Evolutionary conservation across 2,888 invertebrate species (phyloP).

Genomic region (Hedychridium roseum): DNA sequence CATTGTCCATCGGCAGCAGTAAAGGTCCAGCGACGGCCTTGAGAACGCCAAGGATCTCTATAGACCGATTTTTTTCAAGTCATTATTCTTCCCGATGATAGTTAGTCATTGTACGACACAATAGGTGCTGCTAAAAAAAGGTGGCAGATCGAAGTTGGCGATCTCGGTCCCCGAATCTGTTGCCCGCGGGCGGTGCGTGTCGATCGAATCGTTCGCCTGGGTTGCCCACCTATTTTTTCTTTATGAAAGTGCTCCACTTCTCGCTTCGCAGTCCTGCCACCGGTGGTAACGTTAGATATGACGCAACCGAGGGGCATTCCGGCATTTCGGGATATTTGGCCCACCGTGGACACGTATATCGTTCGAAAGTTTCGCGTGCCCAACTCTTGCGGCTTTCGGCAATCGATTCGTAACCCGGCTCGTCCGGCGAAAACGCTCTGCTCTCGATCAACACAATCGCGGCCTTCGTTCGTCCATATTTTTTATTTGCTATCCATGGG

Average conservation of each 20-base stretch:
- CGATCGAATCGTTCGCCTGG: conserved; percentile 19
- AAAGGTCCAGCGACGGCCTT: too few species aligned
- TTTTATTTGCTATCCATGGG: too few species aligned
- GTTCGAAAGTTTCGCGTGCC: conserved; percentile 35
- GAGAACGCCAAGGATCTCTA: too few species aligned
- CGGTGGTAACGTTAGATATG: conserved; percentile 33
- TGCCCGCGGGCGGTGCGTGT: conserved; percentile 22
- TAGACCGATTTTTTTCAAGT: too few species aligned
- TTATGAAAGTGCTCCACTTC: conserved; percentile 47
- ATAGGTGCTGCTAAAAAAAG: too few species aligned
- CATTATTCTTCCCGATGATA: too few species aligned
- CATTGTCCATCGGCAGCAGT: too few species aligned
- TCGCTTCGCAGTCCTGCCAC: conserved; percentile 6
- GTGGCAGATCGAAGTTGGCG: too few species aligned
- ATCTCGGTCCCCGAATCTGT: conserved; percentile 4
- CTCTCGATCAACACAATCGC: too few species aligned
- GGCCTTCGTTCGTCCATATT: too few species aligned
- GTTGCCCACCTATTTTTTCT: conserved; percentile 37
- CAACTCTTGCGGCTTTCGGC: neutral
- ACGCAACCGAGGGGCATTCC: conserved; percentile 26
- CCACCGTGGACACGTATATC: conserved; percentile 15
- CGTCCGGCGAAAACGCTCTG: neutral
- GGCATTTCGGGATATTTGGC: conserved; percentile 21
- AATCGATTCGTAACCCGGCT: conserved; percentile 1
- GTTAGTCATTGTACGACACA: too few species aligned